These are phyloP conservation scores for Agrochola lychnidis DNA, from an alignment of 2,888 invertebrate species.

Conservation along the genomic window DNA sequence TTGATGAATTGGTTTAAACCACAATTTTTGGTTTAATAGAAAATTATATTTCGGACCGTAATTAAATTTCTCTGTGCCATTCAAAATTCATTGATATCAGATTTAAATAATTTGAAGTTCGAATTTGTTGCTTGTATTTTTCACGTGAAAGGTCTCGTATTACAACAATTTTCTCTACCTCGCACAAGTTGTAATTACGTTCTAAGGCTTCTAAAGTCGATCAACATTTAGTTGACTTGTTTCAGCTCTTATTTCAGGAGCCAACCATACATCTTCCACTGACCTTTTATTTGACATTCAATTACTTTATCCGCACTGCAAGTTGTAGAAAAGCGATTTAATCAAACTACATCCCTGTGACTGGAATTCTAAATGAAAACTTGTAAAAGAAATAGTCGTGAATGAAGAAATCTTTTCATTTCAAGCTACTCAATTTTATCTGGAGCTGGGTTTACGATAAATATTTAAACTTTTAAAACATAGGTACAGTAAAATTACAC, in stretches of 20 bases:
- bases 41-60: conserved; percentile 24
- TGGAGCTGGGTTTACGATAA: conserved; percentile 24
- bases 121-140: conserved; percentile 23
- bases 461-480: conserved; percentile 58
- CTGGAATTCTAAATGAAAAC: conserved; percentile 49
- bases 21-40: conserved; percentile 21
- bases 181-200: conserved; percentile 58
- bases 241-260: conserved; percentile 55
- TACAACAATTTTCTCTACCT: conserved; percentile 38
- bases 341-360: conserved; percentile 54
- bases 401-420: conserved; percentile 45
- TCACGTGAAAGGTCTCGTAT: conserved; percentile 14
- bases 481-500: conserved; percentile 50
- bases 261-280: conserved; percentile 50
- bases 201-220: conserved; percentile 56
- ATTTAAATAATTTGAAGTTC: conserved; percentile 38
- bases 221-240: conserved; percentile 54
- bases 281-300: conserved; percentile 60
- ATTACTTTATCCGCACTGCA: conserved; percentile 55
- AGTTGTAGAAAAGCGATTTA: conserved; percentile 55
- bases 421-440: conserved; percentile 45
- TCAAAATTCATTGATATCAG: conserved; percentile 23
- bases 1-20: conserved; percentile 14
- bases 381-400: conserved; percentile 43
- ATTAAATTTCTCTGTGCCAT: conserved; percentile 37